phyloP scores from a whole-genome alignment of 2,888 invertebrate genomes.

The Caradrina clavipalpis region DNA sequence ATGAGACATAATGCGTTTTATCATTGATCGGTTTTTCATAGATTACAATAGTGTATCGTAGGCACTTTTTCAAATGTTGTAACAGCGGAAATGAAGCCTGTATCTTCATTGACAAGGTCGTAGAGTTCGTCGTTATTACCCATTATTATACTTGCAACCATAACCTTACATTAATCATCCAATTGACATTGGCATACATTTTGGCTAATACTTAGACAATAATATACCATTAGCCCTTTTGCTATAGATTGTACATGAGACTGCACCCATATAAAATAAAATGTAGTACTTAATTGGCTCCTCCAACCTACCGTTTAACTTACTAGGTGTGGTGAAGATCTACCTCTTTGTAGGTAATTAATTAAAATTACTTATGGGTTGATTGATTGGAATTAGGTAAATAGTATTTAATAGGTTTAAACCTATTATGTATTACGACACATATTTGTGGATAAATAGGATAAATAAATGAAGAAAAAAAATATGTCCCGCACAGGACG shows the following conservation, averaged over 20 bases:
- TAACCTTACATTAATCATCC: constrained; percentile 24
- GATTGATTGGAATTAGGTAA: no score
- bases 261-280: neutral
- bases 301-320: neutral
- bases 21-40: neutral
- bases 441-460: neutral
- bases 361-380: neutral
- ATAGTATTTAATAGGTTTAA: no score
- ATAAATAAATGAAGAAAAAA: neutral
- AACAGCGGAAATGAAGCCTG: constrained; percentile 20
- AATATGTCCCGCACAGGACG: neutral
- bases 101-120: constrained; percentile 32
- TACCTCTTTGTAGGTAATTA: neutral
- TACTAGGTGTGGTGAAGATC: neutral
- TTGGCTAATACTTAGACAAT: neutral
- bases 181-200: constrained; percentile 54
- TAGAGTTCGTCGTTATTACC: constrained; percentile 3
- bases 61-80: neutral
- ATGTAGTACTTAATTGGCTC: neutral
- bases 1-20: neutral
- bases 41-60: neutral
- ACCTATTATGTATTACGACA: no score
- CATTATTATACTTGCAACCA: constrained; percentile 20
- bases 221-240: neutral
- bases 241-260: neutral